phyloP scores from a whole-genome alignment of 2,797 vertebrate species.

The Champsocephalus esox region DNA sequence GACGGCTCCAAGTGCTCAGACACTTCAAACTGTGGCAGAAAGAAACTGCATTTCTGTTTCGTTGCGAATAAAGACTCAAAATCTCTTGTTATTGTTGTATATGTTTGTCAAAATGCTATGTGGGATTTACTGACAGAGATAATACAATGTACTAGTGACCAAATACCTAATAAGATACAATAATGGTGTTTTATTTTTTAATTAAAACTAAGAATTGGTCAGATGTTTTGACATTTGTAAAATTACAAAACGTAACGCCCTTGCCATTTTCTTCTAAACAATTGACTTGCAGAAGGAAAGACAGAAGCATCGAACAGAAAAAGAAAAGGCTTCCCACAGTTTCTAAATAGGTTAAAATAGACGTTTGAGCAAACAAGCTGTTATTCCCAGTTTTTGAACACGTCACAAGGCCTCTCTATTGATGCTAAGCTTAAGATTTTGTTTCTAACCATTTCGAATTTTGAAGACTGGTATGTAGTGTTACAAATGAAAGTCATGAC shows the following conservation, averaged over 20 bases:
- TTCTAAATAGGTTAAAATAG: not conserved
- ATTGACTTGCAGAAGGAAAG: not conserved
- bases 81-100: not conserved
- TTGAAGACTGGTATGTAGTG: not conserved
- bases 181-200: not conserved
- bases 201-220: not conserved
- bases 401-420: not conserved
- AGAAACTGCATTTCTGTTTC: not conserved
- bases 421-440: not conserved
- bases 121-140: not conserved
- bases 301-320: not conserved
- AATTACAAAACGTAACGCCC: not conserved
- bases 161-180: not conserved
- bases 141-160: not conserved
- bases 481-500: too few relatives aligned
- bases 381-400: too few relatives aligned
- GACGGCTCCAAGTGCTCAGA: not conserved
- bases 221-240: not conserved
- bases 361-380: not conserved
- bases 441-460: not conserved
- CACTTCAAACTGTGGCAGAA: conserved; percentile 20
- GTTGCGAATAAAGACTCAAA: not conserved
- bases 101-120: not conserved
- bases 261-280: not conserved
- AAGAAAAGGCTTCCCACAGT: not conserved